phyloP scores from a whole-genome alignment of 2,797 vertebrate genomes.

The Brachyalestes nurse region DNA sequence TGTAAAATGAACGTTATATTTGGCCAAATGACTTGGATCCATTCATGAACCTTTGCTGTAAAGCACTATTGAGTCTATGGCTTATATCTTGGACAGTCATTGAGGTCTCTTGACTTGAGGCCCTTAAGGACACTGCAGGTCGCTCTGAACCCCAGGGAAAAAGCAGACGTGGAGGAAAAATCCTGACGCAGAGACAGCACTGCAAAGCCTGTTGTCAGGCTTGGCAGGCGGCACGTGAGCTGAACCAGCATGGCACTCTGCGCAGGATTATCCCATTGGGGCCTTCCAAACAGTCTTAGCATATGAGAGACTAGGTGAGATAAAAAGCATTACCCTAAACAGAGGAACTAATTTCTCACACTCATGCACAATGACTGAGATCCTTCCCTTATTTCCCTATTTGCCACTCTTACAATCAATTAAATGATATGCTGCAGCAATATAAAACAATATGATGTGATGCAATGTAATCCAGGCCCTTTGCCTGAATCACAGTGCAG shows the following conservation, averaged over 20 bases:
- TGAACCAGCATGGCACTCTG: slow-evolving; percentile 46
- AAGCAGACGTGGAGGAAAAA: neutral
- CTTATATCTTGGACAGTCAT: neutral
- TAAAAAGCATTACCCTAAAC: no score
- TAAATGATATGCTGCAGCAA: no score
- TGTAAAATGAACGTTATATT: no score
- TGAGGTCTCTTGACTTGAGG: neutral
- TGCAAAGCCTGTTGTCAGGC: slow-evolving; percentile 34
- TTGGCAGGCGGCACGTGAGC: slow-evolving; percentile 16
- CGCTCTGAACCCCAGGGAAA: neutral
- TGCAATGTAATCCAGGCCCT: no score
- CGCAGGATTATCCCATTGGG: slow-evolving; percentile 19
- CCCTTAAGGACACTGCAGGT: neutral
- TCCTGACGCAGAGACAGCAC: slow-evolving; percentile 24
- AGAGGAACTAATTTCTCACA: neutral
- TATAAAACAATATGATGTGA: no score
- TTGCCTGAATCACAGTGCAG: no score
- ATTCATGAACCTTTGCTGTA: neutral
- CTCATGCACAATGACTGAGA: neutral
- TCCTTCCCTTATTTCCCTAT: no score
- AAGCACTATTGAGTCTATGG: neutral
- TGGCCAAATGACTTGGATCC: neutral
- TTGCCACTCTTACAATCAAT: no score
- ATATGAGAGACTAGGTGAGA: neutral
- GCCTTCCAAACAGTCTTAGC: neutral